These are phyloP conservation scores for Ceratina calcarata DNA, from an alignment of 1,140 invertebrate genomes.

Conservation along the genomic window DNA sequence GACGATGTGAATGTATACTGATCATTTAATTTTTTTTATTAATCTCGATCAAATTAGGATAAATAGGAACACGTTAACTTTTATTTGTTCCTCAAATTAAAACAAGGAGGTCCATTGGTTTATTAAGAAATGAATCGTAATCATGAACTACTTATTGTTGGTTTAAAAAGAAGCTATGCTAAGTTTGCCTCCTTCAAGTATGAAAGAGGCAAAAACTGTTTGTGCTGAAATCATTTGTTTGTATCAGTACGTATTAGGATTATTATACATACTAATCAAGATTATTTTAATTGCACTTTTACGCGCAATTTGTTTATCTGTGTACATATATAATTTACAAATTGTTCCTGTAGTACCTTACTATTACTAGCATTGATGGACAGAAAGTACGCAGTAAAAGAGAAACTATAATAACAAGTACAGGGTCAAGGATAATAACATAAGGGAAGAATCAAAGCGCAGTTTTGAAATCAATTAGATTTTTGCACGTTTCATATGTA, in stretches of 20 bases:
- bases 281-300: conserved; percentile 12
- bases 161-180: not conserved
- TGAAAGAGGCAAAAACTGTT: not conserved
- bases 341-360: conserved; percentile 51
- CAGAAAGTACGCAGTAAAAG: conserved; percentile 27
- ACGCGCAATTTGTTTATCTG: conserved; percentile 37
- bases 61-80: not conserved
- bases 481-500: conserved; percentile 31
- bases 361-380: conserved; percentile 37
- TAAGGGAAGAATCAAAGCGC: conserved; percentile 39
- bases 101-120: not conserved
- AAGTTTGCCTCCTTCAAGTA: not conserved
- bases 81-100: not conserved
- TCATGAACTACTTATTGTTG: conserved; percentile 11
- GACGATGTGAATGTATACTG: conserved; percentile 36
- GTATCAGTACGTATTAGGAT: not conserved
- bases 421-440: conserved; percentile 53
- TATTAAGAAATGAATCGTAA: not conserved
- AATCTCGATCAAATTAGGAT: not conserved
- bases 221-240: conserved; percentile 2
- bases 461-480: conserved; percentile 27
- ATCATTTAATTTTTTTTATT: conserved; percentile 25
- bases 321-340: conserved; percentile 40
- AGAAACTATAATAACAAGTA: conserved; percentile 45
- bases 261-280: not conserved